These are phyloP conservation scores for Tubulanus polymorphus DNA, from an alignment of 2,888 invertebrate species.

Conservation along the genomic window DNA sequence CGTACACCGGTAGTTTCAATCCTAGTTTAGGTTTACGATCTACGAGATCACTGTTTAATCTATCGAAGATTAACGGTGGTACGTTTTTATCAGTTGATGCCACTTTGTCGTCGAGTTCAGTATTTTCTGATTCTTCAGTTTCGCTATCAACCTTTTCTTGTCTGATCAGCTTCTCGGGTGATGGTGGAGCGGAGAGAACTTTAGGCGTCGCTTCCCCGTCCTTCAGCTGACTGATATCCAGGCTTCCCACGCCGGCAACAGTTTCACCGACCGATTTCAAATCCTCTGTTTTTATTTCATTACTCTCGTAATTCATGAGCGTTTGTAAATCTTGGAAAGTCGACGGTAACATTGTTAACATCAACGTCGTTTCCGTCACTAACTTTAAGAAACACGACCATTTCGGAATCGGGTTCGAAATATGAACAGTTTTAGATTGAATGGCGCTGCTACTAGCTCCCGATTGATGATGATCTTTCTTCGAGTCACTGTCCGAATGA, in stretches of 20 bases:
- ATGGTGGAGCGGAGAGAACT: background rate
- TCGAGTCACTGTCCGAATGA: background rate
- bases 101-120: conserved; percentile 2
- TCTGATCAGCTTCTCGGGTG: background rate
- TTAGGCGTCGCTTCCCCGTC: background rate
- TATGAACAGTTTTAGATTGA: background rate
- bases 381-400: conserved; percentile 70
- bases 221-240: background rate
- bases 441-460: background rate
- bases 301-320: conserved; percentile 18
- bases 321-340: conserved; percentile 56
- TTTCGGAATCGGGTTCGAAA: conserved; percentile 31
- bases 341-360: conserved; percentile 66
- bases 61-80: too few relatives aligned
- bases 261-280: background rate
- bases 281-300: background rate
- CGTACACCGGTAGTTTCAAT: background rate
- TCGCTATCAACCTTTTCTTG: background rate
- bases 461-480: too few relatives aligned
- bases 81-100: background rate
- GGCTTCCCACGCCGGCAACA: background rate
- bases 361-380: conserved; percentile 61
- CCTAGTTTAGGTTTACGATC: background rate
- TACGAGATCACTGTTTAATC: background rate
- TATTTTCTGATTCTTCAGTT: conserved; percentile 2